Base-by-base conservation (phyloP, 2,113 vertebrate species). In the Eira barbara region DNA sequence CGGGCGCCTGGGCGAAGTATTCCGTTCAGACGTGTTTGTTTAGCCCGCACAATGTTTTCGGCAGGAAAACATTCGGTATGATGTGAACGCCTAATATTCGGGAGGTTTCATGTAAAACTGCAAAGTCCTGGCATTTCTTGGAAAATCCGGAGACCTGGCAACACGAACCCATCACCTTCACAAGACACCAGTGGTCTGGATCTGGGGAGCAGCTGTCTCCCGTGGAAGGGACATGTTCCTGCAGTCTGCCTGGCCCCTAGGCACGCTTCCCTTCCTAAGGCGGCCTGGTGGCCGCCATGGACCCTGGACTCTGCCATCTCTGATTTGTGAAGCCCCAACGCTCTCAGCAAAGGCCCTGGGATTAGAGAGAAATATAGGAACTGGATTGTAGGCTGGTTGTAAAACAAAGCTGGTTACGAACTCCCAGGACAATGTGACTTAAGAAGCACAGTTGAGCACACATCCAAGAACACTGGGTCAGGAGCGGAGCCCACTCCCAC, bases 1-100 rank as follows among this genome's bases (percentile, higher is more conserved):
- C 0, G 14, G 49, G 45, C 13, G 4, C 76, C 34, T 2, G 2
- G 0, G 4, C 2, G 15, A 12, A 23, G 42, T 8, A 1, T 6
- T 74, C 78, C 6, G 6, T 20, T 83, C 55, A 65, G 61, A 15
- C 0, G 18, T 3, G 45, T 31, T 78, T 76, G 29, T 52, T 55
- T 29, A 55, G 39, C 20, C 25, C 0, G 6, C 5, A 11, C 17
- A 4, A 31, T 9, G 55, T 49, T 73, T 80, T 2, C 34, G 59
- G 76, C n/a, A 78, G 39, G 11, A 73, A 76, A 82, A 59, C 36
- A 12, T 59, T 29, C 9, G 3, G 3, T 0, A 2, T 3, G 29
- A 47, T 15, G 25, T 2, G 21, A 31, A 57, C 2, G 7, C 39
- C 65, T 78, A 31, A 49, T 49, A 73, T 79, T 57, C 4, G 12